Evolutionary conservation across 2,113 vertebrate genomes (phyloP).

Genomic region (Lycaon pictus): DNA sequence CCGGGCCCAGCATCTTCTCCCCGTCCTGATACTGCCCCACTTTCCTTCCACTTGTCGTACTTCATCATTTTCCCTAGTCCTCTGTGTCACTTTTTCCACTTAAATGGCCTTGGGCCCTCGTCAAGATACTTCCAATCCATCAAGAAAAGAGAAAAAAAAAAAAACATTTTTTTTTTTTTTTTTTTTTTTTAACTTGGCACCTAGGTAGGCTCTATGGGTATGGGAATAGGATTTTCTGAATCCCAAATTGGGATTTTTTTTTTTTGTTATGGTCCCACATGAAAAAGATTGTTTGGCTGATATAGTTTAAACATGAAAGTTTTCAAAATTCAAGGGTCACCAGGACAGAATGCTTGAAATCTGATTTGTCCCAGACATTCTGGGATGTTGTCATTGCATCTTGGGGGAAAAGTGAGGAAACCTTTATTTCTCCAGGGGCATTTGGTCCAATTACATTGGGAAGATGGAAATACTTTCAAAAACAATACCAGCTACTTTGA

Average conservation of each 20-base stretch:
- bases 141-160: background rate
- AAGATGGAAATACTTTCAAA: background rate
- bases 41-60: background rate
- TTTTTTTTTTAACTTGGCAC: background rate
- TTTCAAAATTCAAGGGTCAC: conserved; percentile 22
- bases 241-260: background rate
- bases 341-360: background rate
- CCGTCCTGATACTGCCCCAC: background rate
- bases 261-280: background rate
- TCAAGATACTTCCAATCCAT: conserved; percentile 55
- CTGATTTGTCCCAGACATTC: background rate
- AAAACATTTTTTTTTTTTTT: background rate
- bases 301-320: background rate
- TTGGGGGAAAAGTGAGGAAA: background rate
- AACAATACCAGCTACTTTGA: background rate
- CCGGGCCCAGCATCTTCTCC: background rate
- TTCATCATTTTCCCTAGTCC: background rate
- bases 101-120: conserved; percentile 22
- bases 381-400: background rate
- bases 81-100: background rate
- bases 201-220: background rate
- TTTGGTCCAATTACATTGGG: background rate
- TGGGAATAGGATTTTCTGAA: conserved; percentile 33
- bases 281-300: background rate
- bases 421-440: background rate